Base-by-base conservation (phyloP, 1,140 invertebrate genomes). In the Dinothrombium tinctorium region DNA sequence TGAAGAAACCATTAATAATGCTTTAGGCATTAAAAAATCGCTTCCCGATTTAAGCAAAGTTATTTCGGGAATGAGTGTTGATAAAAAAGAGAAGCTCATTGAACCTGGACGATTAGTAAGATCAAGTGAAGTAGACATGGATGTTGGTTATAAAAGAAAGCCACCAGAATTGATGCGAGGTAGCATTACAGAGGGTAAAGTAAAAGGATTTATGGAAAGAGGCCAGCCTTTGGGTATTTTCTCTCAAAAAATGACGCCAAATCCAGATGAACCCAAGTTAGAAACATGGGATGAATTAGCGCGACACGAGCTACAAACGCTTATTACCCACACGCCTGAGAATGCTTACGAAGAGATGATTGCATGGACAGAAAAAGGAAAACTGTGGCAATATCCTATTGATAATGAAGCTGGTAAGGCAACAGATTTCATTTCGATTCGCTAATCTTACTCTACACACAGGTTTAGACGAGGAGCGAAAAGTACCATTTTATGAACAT, bases 331-430 rank as follows among this genome's bases (percentile, higher is more conserved):
- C 56, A 70, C 74, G 6, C 84, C 87, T 1, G 56, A 61, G 5
- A 95, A 95, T 65, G 73, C 74, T 51, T 90, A 86, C 56, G 73
- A 69, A 59, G 81, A 96, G 63, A 76, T 90, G 71, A 81, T 86
- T 41, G 52, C 72, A 36, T 92, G 83, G 83, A 96, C 90, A 0
- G 71, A 90, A 37, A 70, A 87, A 57, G 83, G 82, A 33, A 92
- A 87, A 63, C 50, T 95, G 7, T 98, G 90, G 90, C 72, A 76
- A 39, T 98, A 94, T 58, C 92, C 92, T 9, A 89, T 98, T 43
- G 65, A 96, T 58, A 98, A 98, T 66, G 89, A 96, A 62, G 75
- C 82, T 69, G 89, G 82, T 82, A 61, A 47, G 40, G 15, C 4
- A 36, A 35, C 25, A 25, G 19, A 47, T 33, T n/a, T 33, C 3